A percentile compares a stretch with the other conserved stretches of the same genome.
These are phyloP conservation scores for Barnardius zonarius DNA, from an alignment of 2,113 vertebrate species.

Conservation along the genomic window DNA sequence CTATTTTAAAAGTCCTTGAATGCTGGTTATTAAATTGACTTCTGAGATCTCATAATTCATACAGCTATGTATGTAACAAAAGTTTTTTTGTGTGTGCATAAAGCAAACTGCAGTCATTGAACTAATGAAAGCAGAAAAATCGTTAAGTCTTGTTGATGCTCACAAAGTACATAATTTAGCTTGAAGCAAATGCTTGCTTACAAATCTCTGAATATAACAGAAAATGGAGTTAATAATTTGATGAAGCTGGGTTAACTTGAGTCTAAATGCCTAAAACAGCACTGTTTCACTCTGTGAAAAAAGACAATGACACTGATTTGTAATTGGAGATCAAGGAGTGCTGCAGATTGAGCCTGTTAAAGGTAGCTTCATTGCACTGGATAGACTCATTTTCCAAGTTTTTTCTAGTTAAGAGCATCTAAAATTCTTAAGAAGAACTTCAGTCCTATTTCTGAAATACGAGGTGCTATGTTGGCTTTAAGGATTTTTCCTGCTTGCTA, in stretches of 20 bases:
- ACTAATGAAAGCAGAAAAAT: neutral
- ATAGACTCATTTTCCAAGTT: neutral
- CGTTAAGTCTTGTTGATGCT: neutral
- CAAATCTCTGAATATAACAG: neutral
- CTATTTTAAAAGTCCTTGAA: neutral
- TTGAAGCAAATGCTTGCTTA: neutral
- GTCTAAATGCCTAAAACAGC: neutral
- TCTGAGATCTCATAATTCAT: neutral
- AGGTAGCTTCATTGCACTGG: neutral
- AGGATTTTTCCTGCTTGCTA: neutral
- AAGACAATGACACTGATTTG: neutral
- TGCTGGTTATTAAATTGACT: neutral
- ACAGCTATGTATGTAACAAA: neutral
- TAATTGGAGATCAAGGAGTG: neutral
- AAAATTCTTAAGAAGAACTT: neutral
- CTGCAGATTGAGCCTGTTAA: neutral
- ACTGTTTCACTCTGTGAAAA: neutral
- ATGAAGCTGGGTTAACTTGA: slow-evolving; percentile 4
- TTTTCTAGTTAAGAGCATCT: neutral
- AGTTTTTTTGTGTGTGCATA: neutral
- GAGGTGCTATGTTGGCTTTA: neutral
- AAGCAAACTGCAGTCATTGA: neutral
- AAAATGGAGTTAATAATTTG: neutral
- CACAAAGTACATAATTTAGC: neutral
- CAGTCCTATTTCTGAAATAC: neutral